Evolutionary conservation across 2,888 invertebrate genomes (phyloP), one percentile per base, ranked within the genome.

Genomic region (Amiota minor): DNA sequence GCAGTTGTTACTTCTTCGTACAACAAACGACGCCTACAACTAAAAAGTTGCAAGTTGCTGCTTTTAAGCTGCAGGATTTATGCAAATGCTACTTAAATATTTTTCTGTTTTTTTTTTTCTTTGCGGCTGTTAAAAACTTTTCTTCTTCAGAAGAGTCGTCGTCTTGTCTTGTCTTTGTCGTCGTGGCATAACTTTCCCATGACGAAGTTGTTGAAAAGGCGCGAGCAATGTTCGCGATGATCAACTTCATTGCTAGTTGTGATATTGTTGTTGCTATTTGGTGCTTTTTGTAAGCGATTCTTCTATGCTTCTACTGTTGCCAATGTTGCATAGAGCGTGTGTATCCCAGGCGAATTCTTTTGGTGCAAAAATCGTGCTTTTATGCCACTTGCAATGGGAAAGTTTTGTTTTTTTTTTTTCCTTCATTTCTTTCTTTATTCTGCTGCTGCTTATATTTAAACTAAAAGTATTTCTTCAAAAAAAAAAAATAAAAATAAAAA

Each of bases 111-210:
- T 50, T 50, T 12, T 50, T 2, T 4, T 50, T 50, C 14, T 50
- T 9, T 10, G 46, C 65, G 46, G 46, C 65, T 73, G 65, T 59
- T 61, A 72, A 72, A 71, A 75, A 73, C 69, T 72, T 73, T 71
- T 75, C 53, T 59, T 20, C 73, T 73, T 71, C 50, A 53, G 55
- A 35, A 35, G 35, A 35, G 35, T 35, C 35, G 35, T 35, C 35
- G 35, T 35, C 35, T 35, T 35, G 35, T 35, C 35, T 35, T 35
- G 35, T 35, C 35, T 35, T 35, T 59, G 59, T 55, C 55, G 47
- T 74, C 69, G 72, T 47, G 69, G 65, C 74, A 77, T 79, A 77
- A 79, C 77, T 79, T 80, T 80, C 80, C 79, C 80, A 80, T 80
- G 80, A 77, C 73, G 69, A 75, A 70, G 64, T 20, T 65, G 49